Evolutionary conservation across 2,113 vertebrate species (phyloP), one percentile per base, ranked within the genome.

Genomic region (Hippocampus zosterae): DNA sequence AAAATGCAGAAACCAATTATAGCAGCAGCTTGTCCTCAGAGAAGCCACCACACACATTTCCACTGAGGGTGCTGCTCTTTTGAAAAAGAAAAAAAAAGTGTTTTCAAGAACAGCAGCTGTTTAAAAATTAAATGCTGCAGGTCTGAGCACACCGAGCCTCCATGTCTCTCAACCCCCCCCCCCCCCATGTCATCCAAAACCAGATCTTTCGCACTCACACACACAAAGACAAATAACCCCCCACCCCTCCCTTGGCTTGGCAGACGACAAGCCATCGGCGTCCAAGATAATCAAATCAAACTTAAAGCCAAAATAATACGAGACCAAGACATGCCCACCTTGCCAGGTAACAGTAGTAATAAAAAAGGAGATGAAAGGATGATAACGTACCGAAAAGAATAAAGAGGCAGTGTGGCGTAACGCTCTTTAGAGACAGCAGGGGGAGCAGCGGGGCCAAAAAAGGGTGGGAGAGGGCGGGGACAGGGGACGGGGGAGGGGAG

Each of bases 351-450:
- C 90, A 91, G 93, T 16, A 90, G 87, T 90, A 89, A 91, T 91
- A 90, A 91, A 91, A 96, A 91, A 96, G 94, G 93, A 96, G 95
- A 95, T 94, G 95, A 93, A 95, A 96, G 89, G 85, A 95, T 93
- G 91, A 96, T 96, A 98, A 99, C 96, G 95, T 99, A 99, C 96
- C 96, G 96, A 98, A 99, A 94, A 99, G 96, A 98, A 98, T 98
- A 98, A 99, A 99, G 96, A 99, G 97, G 96, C 97, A 98, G 96
- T 98, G 95, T 96, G 97, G 96, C 95, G 97, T 98, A 96, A 96
- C 96, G 95, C 94, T 98, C 97, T 98, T 98, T 98, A 95, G 95
- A 95, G 95, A 98, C 97, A 98, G 97, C 97, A 98, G 96, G 98
- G 95, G 95, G 97, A 96, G 96, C 95, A 97, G 96, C 95, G 8